A percentile compares a stretch with the other conserved stretches of the same genome.
phyloP scores from a whole-genome alignment of 2,888 invertebrate species.

The Papilio demoleus region DNA sequence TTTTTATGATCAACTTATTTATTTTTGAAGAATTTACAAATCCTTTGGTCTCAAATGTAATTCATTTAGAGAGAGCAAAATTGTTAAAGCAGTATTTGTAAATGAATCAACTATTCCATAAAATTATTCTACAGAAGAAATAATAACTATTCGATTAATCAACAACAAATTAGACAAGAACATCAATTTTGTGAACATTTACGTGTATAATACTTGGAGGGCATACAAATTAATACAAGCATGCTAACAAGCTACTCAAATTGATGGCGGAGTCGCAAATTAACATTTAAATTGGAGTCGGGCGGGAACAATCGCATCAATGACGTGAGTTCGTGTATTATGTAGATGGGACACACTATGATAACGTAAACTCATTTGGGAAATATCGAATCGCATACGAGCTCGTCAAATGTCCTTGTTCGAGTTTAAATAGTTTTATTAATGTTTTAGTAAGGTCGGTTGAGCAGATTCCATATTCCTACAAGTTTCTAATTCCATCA shows the following conservation, averaged over 20 bases:
- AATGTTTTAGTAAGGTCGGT: neutral
- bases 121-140: neutral
- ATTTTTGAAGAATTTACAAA: no score
- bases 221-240: conserved; percentile 46
- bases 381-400: conserved; percentile 29
- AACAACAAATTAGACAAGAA: conserved; percentile 12
- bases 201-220: conserved; percentile 40
- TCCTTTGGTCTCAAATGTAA: no score
- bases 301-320: conserved; percentile 51
- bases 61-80: no score
- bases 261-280: conserved; percentile 49
- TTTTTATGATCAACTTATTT: no score
- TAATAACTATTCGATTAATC: neutral
- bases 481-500: no score
- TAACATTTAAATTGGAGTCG: conserved; percentile 60
- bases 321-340: conserved; percentile 52
- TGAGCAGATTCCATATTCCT: neutral
- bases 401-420: conserved; percentile 13
- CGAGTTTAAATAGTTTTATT: conserved; percentile 7
- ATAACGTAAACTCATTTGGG: conserved; percentile 40
- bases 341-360: conserved; percentile 45
- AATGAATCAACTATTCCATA: no score
- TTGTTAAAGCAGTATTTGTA: no score
- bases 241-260: conserved; percentile 47
- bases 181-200: conserved; percentile 43